Evolutionary conservation across 2,888 invertebrate species (phyloP), one percentile per base, ranked within the genome.

Genomic region (Galerucella pusilla): DNA sequence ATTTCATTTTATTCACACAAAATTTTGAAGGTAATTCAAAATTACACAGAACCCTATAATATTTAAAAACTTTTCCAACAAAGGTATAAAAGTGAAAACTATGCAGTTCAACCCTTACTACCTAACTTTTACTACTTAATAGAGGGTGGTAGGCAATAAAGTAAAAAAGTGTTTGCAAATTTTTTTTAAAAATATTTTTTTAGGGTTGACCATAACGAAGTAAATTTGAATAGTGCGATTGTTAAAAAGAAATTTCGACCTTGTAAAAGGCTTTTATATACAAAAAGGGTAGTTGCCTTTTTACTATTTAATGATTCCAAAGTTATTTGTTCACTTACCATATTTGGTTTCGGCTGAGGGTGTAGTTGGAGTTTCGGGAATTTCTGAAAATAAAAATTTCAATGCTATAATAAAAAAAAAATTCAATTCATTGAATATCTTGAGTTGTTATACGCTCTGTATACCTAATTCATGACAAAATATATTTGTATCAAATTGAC

Each of bases 321-420:
- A 73, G 20, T 20, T 75, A 75, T 71, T 75, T 54, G 16, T 49
- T 74, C 78, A 84, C 86, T 87, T 83, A 86, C 87, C 87, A 75
- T 86, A 87, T 81, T 79, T 87, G 84, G 80, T 85, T 84, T 76
- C 87, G 84, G 75, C 83, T 82, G 77, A 68, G 10, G 83, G 82
- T n/a, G 83, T 83, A 63, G 83, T 83, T 16, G 86, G 85, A 20
- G 86, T 85, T 68, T 85, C 83, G 45, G 84, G 81, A 52, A 85
- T 82, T 78, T 86, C 87, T 87, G 86, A 65, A 87, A 87, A 75
- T 79, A 80, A 80, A 78, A 81, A 76, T n/a, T 46, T 14, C 28
- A 20, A 49, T 67, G n/a, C 6, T 65, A 65, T 12, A 61, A 35
- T 35, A 61, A 61, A 35, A 12, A 14, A 28, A 28, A 60, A 16